Base-by-base conservation (phyloP, 2,113 vertebrate species). In the Condylura cristata region DNA sequence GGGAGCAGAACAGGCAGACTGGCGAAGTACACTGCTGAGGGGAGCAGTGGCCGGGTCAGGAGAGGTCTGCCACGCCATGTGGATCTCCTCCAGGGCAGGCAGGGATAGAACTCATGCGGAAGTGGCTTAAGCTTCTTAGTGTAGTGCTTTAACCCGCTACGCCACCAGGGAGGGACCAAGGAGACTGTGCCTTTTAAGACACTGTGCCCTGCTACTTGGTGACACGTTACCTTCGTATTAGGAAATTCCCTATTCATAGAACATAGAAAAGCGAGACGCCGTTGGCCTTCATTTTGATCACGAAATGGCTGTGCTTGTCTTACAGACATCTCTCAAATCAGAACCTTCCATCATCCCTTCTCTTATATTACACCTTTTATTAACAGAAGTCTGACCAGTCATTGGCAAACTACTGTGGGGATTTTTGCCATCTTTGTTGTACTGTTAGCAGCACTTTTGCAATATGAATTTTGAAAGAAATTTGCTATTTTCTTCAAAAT, bases 171-270 rank as follows among this genome's bases (percentile, higher is more conserved):
- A n/a, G n/a, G n/a, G n/a, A n/a, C n/a, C n/a, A n/a, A n/a, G n/a
- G 93, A 92, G 96, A 93, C 53, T 39, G 0, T 90, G 44, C 60
- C 20, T 95, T 97, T 85, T 89, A 16, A 86, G 72, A 80, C 63
- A 70, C 32, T 2, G 30, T 58, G 46, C 28, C 17, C 61, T 34
- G 78, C 14, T 82, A 84, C 34, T 48, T 83, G 37, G 13, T 26
- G 44, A 84, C 82, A 83, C 17, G 83, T 61, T 79, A 48, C 68
- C 26, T 5, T 0, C 48, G 34, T 51, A 28, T 60, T 83, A 91
- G 44, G 72, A 91, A 65, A 83, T n/a, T 86, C 70, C 32, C 70
- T 32, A 10, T 37, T 88, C 63, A n/a, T 3, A 5, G 6, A 53
- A 79, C 44, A 3, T 7, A 56, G 28, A 6, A 24, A 53, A 53